These are phyloP conservation scores for Poeciliopsis retropinna DNA, from an alignment of 2,113 vertebrate species.

Conservation along the genomic window DNA sequence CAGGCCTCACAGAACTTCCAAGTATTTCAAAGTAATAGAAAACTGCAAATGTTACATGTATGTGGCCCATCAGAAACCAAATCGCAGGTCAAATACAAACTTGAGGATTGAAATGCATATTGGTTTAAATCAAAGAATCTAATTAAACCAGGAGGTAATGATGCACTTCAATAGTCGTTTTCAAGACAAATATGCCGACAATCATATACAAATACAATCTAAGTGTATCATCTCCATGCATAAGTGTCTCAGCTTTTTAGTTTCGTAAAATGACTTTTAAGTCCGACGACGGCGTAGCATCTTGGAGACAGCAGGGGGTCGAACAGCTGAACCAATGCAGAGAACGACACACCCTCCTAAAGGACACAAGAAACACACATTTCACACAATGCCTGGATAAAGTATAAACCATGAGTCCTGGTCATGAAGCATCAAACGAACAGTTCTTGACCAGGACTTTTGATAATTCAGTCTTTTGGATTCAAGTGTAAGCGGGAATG, in stretches of 20 bases:
- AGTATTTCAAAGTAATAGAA: slow-evolving; percentile 17
- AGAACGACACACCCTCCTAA: slow-evolving; percentile 85
- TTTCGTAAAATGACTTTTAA: slow-evolving; percentile 73
- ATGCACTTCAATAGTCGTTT: not conserved
- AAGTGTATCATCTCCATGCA: not conserved
- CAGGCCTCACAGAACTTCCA: slow-evolving; percentile 45
- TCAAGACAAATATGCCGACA: not conserved
- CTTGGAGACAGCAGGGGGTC: slow-evolving; percentile 95
- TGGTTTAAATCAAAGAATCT: not conserved
- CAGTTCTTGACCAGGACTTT: no score
- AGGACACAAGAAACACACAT: slow-evolving; percentile 24
- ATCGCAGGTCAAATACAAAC: not conserved
- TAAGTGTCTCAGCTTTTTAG: slow-evolving; percentile 1
- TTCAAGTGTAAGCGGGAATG: no score
- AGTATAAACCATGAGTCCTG: not conserved
- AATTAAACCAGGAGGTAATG: not conserved
- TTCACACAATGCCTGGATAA: not conserved
- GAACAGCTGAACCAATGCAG: slow-evolving; percentile 92
- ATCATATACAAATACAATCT: slow-evolving; percentile 4
- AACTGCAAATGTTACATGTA: slow-evolving; percentile 1
- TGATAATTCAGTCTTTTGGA: no score
- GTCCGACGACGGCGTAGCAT: slow-evolving; percentile 90
- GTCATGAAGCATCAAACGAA: no score
- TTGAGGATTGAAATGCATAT: not conserved
- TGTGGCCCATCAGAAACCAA: slow-evolving; percentile 22